Evolutionary conservation across 2,113 vertebrate genomes (phyloP).

Genomic region (Phalacrocorax aristotelis): DNA sequence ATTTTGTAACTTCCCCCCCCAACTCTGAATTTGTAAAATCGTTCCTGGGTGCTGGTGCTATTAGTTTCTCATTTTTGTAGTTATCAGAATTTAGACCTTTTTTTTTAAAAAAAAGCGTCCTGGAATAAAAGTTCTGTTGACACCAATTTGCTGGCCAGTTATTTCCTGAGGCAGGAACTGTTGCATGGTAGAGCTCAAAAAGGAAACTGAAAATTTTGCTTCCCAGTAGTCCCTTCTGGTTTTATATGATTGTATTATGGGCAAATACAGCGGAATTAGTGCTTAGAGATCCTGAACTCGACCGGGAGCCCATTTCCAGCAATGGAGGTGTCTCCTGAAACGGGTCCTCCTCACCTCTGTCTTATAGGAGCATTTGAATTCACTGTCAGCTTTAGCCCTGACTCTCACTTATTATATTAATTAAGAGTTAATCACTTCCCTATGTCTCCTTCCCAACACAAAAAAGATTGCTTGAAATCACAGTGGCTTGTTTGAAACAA

Average conservation of each 20-base stretch:
- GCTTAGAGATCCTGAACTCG: rapidly evolving
- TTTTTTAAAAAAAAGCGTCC: not conserved
- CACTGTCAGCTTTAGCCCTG: not conserved
- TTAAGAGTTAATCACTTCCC: not conserved
- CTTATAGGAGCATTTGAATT: not conserved
- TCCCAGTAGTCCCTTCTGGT: rapidly evolving
- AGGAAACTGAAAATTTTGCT: not conserved
- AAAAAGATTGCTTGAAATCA: not conserved
- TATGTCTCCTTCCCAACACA: not conserved
- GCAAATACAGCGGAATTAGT: not conserved
- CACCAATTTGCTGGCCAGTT: rapidly evolving
- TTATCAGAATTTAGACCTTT: not conserved
- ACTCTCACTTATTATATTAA: not conserved
- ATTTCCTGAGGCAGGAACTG: not conserved
- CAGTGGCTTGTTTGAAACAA: not conserved
- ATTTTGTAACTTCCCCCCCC: rapidly evolving
- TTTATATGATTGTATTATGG: not conserved
- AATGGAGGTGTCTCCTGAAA: not conserved
- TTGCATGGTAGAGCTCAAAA: not conserved
- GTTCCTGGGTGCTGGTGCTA: not conserved
- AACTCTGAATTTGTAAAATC: not conserved
- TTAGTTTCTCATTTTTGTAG: not conserved
- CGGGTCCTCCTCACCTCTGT: not conserved
- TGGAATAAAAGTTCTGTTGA: not conserved
- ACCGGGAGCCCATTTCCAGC: not conserved